phyloP scores from a whole-genome alignment of 2,113 vertebrate species.

The Ondatra zibethicus region DNA sequence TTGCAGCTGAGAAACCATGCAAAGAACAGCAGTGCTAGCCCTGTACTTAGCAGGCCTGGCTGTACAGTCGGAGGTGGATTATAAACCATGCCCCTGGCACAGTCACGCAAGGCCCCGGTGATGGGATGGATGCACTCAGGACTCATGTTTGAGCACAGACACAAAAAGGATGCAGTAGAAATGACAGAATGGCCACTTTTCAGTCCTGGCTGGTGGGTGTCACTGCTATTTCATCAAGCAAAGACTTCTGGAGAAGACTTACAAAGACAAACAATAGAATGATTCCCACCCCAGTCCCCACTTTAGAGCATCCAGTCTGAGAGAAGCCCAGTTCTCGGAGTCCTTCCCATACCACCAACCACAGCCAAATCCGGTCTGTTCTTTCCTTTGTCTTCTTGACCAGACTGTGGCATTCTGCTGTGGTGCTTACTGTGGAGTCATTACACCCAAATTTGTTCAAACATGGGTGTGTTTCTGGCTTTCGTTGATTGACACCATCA shows the following conservation, averaged over 20 bases:
- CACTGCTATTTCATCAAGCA: neutral
- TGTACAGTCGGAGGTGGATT: neutral
- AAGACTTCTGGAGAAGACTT: neutral
- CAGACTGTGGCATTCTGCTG: neutral
- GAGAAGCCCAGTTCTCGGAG: neutral
- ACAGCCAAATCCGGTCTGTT: neutral
- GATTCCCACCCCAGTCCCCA: rapidly evolving
- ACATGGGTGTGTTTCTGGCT: neutral
- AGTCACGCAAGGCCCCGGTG: neutral
- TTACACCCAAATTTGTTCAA: neutral
- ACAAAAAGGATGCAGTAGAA: neutral
- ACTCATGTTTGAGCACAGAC: neutral
- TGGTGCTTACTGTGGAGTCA: neutral
- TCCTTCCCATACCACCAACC: neutral
- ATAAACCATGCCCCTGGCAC: neutral
- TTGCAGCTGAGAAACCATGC: neutral
- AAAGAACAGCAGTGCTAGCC: neutral
- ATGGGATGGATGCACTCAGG: neutral
- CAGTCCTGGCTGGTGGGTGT: neutral
- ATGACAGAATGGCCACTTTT: neutral
- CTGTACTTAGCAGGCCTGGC: neutral
- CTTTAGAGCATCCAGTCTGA: neutral
- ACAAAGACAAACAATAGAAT: neutral
- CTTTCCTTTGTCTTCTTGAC: neutral
- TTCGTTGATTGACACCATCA: neutral